Evolutionary conservation across 2,888 invertebrate species (phyloP).

Genomic region (Fragum fragum): DNA sequence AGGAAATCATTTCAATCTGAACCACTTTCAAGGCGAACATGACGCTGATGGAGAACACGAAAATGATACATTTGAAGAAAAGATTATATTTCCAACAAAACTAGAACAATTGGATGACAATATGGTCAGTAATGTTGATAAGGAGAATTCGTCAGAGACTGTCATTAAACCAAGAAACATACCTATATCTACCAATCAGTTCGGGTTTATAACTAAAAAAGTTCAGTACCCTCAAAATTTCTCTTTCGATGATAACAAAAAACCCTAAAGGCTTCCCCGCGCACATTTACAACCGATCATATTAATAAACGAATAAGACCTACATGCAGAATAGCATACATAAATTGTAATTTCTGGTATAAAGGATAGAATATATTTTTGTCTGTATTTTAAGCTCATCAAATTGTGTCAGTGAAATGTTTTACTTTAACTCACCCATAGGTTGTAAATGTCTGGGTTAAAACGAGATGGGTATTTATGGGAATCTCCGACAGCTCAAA

Average conservation of each 20-base stretch:
- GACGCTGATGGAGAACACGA: background rate
- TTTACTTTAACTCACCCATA: no score
- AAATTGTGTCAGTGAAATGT: no score
- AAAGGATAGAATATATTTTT: no score
- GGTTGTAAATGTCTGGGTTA: no score
- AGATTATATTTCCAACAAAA: conserved; percentile 37
- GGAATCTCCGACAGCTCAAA: no score
- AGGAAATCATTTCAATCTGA: background rate
- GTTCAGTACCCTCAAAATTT: conserved; percentile 57
- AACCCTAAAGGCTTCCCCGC: no score
- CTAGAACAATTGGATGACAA: background rate
- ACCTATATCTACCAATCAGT: conserved; percentile 41
- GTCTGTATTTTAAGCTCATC: no score
- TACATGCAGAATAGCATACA: no score
- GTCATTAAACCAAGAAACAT: conserved; percentile 43
- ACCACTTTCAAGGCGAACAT: background rate
- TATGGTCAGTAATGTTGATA: background rate
- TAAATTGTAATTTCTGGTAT: no score
- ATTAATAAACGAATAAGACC: no score
- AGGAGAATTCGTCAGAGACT: conserved; percentile 1
- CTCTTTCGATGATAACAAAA: conserved; percentile 23
- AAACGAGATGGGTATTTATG: no score
- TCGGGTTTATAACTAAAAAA: conserved; percentile 48
- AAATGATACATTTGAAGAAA: conserved; percentile 22
- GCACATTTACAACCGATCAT: no score